Evolutionary conservation across 2,888 invertebrate genomes (phyloP).

Genomic region (Erebia ligea): DNA sequence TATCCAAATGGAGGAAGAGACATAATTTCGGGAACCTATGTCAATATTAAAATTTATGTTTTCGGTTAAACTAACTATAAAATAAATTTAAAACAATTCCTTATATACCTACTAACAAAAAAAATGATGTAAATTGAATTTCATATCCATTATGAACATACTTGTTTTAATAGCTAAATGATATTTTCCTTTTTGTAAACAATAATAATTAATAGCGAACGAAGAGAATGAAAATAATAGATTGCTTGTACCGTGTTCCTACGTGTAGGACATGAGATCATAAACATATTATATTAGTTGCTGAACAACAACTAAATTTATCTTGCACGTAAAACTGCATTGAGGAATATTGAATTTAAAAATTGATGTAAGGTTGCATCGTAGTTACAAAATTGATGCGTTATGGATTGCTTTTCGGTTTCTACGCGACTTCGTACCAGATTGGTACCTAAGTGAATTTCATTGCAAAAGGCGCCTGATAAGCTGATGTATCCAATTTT

Average conservation of each 20-base stretch:
- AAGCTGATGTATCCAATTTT: no score
- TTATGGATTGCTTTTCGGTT: background rate
- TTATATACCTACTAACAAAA: no score
- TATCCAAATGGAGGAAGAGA: background rate
- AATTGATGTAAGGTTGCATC: background rate
- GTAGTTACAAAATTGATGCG: background rate
- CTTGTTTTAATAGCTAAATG: background rate
- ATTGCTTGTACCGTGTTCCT: background rate
- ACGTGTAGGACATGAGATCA: background rate
- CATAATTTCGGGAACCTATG: background rate
- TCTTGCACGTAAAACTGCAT: slow-evolving; percentile 1
- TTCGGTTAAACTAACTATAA: no score
- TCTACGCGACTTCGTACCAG: no score
- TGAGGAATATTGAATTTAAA: background rate
- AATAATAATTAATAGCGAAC: background rate
- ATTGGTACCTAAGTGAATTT: no score
- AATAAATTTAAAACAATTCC: no score
- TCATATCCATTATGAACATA: background rate
- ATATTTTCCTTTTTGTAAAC: background rate
- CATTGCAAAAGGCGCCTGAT: no score
- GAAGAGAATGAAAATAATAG: background rate
- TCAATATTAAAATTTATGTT: background rate
- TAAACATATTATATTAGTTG: background rate
- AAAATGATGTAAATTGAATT: background rate
- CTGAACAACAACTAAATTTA: background rate